Conservation (phyloP, 1,140 invertebrate species). For the Thrips palmi region DNA sequence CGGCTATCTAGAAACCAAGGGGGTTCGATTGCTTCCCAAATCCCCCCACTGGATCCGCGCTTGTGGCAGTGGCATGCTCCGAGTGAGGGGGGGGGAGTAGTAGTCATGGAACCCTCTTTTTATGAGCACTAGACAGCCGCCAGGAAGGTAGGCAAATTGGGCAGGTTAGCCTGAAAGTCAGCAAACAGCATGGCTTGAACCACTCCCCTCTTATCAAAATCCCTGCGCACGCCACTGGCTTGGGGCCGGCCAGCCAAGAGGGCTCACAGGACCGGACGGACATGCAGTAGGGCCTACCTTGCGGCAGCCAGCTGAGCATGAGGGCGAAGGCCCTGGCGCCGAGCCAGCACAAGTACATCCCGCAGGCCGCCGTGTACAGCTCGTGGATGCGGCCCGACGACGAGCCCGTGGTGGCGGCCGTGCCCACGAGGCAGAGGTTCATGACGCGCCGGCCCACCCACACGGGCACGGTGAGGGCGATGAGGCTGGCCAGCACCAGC, state of each 20-base stretch:
- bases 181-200: too few relatives aligned
- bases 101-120: too few relatives aligned
- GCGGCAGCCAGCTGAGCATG: constrained; percentile 68
- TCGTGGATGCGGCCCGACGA: constrained; percentile 62
- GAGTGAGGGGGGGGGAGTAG: too few relatives aligned
- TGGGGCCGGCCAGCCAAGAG: constrained; percentile 15
- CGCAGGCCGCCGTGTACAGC: constrained; percentile 85
- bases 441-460: constrained; percentile 75
- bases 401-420: constrained; percentile 28
- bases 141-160: too few relatives aligned
- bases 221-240: background rate
- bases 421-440: constrained; percentile 56
- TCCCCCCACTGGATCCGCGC: too few relatives aligned
- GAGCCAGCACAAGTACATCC: constrained; percentile 88
- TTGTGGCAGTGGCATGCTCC: too few relatives aligned
- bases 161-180: too few relatives aligned
- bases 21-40: too few relatives aligned
- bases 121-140: too few relatives aligned
- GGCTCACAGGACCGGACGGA: constrained; percentile 53
- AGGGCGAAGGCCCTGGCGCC: constrained; percentile 56
- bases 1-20: too few relatives aligned
- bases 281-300: constrained; percentile 59
- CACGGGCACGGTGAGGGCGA: constrained; percentile 75
- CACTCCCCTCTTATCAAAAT: background rate
- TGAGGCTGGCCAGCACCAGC: constrained; percentile 59